A percentile compares a stretch with the other conserved stretches of the same genome.
phyloP scores from a whole-genome alignment of 92 coral and sea anemone genomes.

The Parazoanthus darwini region DNA sequence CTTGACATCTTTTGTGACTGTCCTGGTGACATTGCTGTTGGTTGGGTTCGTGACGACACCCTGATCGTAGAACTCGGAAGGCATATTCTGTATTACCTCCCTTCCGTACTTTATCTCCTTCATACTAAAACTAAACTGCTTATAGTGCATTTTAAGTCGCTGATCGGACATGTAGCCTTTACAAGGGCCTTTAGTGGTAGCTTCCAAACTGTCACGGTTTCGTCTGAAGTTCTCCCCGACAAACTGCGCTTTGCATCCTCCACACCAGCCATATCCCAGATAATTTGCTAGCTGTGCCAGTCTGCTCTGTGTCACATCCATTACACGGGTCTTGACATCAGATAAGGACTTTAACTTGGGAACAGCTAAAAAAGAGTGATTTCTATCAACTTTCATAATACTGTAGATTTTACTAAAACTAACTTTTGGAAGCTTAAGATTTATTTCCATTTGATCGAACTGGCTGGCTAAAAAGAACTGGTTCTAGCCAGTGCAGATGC shows the following conservation, averaged over 20 bases:
- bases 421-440: too few relatives aligned
- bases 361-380: neutral
- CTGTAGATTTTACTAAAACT: too few relatives aligned
- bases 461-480: too few relatives aligned
- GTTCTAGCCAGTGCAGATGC: too few relatives aligned
- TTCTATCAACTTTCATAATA: too few relatives aligned
- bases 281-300: slow-evolving; percentile 46
- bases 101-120: neutral
- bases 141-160: slow-evolving; percentile 27
- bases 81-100: neutral
- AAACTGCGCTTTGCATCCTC: slow-evolving; percentile 46
- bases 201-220: slow-evolving; percentile 56
- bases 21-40: neutral
- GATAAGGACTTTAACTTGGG: slow-evolving; percentile 40
- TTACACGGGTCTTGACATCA: slow-evolving; percentile 56
- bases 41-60: slow-evolving; percentile 7
- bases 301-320: slow-evolving; percentile 56
- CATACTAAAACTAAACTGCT: neutral
- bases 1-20: neutral
- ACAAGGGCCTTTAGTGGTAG: slow-evolving; percentile 40
- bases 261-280: slow-evolving; percentile 67
- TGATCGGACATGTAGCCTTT: slow-evolving; percentile 51
- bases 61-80: neutral
- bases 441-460: too few relatives aligned
- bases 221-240: slow-evolving; percentile 57